Base-by-base conservation (phyloP, 2,888 invertebrate genomes). In the Heliothis peltigera region DNA sequence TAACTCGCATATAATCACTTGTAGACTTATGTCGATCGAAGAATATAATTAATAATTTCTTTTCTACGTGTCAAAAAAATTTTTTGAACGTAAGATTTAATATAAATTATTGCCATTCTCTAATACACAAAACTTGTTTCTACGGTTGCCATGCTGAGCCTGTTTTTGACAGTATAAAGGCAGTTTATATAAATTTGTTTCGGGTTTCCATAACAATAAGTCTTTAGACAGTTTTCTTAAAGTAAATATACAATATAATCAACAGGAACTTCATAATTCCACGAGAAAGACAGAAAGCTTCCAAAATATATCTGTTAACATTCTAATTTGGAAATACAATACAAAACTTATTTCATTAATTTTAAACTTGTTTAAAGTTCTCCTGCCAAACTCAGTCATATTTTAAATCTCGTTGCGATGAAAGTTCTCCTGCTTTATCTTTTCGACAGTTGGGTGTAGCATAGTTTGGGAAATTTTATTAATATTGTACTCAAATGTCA, bases 331-430 rank as follows among this genome's bases (percentile, higher is more conserved):
- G 22, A 48, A 65, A 61, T 42, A 73, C 74, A 74, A 77, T 53
- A 64, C 42, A 39, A 28, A 75, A 67, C 56, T 67, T 75, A 67
- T 75, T 79, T 67, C 28, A 79, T 76, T 79, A 71, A 76, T 67
- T 71, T 71, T 32, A 71, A 75, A 79, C 63, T 78, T 59, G 58
- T 61, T 67, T 54, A 32, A 75, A 65, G 49, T 64, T 60, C 28
- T 43, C 52, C 51, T 46, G 51, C 49, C 49, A 28, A 75, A 63
- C 54, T 72, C 55, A 51, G 54, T 67, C 56, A 42, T 55, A 79
- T 75, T 79, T 79, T 64, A 79, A 76, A 76, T 75, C 59, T 74
- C 47, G 25, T 54, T 15, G 61, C 42, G 49, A 43, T 54, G 58
- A 75, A 75, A 76, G 63, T 76, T 76, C 12, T 54, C 7, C 10